These are phyloP conservation scores for Dorcus parallelipipedus DNA, from an alignment of 2,888 invertebrate genomes.

Conservation along the genomic window DNA sequence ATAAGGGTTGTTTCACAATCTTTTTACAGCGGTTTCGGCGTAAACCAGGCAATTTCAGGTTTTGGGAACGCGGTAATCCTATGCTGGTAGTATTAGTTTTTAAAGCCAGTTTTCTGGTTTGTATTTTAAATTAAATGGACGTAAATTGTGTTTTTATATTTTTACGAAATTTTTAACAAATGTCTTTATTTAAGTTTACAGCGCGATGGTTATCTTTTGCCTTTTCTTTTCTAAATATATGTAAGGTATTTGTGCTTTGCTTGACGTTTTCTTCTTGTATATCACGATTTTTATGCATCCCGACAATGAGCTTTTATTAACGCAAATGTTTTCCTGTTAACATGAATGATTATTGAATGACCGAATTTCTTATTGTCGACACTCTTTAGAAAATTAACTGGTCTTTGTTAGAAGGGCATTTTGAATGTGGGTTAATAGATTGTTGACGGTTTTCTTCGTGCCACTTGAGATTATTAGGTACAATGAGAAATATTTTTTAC, in stretches of 20 bases:
- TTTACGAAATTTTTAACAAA: slow-evolving; percentile 30
- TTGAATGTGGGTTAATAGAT: no score
- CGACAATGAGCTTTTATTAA: background rate
- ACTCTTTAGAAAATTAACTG: background rate
- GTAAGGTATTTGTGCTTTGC: slow-evolving; percentile 12
- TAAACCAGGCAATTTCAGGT: background rate
- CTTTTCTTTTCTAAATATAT: background rate
- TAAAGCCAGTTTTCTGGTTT: slow-evolving; percentile 31
- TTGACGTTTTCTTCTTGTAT: no score
- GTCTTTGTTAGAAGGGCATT: background rate
- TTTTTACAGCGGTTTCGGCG: slow-evolving; percentile 9
- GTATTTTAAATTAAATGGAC: slow-evolving; percentile 32
- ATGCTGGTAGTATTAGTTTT: background rate
- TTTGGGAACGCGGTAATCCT: background rate
- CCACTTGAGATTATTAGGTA: background rate
- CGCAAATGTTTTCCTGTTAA: background rate
- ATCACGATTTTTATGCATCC: no score
- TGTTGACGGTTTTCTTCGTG: background rate
- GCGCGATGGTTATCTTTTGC: background rate
- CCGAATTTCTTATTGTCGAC: background rate
- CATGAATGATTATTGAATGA: background rate
- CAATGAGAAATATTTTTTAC: no score
- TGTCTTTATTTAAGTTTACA: slow-evolving; percentile 31
- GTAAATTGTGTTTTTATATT: slow-evolving; percentile 33
- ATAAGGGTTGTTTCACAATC: slow-evolving; percentile 14